Conservation (phyloP, 2,888 invertebrate genomes). For the Opisthograptis luteolata region DNA sequence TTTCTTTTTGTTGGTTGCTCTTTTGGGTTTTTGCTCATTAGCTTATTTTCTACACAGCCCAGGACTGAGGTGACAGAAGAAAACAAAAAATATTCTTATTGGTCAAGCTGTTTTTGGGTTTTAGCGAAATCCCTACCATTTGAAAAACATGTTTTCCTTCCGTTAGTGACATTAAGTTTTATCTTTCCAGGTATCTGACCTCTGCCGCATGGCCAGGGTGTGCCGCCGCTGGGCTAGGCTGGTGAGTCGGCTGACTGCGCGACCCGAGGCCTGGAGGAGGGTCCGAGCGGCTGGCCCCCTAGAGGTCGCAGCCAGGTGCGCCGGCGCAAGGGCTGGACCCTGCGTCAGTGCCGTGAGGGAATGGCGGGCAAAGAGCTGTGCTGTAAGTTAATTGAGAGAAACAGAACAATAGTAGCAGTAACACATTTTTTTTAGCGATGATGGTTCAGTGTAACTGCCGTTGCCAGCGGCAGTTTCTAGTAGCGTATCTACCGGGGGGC, state of each 20-base stretch:
- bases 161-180: not conserved
- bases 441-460: not conserved
- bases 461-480: too few species aligned
- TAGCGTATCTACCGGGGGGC: too few species aligned
- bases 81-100: too few species aligned
- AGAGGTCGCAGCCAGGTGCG: slow-evolving; percentile 72
- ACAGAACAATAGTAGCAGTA: not conserved
- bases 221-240: slow-evolving; percentile 76
- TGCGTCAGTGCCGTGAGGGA: slow-evolving; percentile 72
- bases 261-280: slow-evolving; percentile 70
- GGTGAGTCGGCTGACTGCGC: slow-evolving; percentile 61
- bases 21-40: too few species aligned
- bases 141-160: too few species aligned
- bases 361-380: slow-evolving; percentile 71
- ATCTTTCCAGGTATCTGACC: slow-evolving; percentile 73
- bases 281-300: slow-evolving; percentile 71
- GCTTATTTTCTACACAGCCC: too few species aligned
- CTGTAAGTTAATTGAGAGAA: slow-evolving; percentile 49
- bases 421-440: too few species aligned
- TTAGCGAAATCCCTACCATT: too few species aligned
- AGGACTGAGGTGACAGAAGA: too few species aligned
- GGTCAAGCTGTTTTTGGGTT: too few species aligned
- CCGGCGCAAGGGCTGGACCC: slow-evolving; percentile 71
- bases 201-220: slow-evolving; percentile 81
- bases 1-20: too few species aligned